Evolutionary conservation across 1,140 invertebrate species (phyloP).

Genomic region (Capitella teleta): DNA sequence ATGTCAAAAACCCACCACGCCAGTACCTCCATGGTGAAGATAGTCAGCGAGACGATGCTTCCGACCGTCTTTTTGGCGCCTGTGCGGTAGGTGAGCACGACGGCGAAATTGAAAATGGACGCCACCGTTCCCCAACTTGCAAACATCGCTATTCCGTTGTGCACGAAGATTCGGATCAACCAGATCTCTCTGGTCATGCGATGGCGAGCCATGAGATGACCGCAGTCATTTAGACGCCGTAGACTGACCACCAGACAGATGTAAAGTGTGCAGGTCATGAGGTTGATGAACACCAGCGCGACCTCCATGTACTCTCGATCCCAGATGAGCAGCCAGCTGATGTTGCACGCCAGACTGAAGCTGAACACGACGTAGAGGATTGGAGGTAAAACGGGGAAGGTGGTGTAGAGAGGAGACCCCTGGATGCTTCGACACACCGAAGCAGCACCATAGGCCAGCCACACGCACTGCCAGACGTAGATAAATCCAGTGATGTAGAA

Average conservation of each 20-base stretch:
- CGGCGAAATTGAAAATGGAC: background rate
- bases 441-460: background rate
- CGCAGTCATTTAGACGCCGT: slow-evolving; percentile 1
- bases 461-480: background rate
- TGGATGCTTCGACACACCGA: background rate
- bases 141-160: background rate
- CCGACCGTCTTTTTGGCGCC: background rate
- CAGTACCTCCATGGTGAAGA: background rate
- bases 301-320: slow-evolving; percentile 19
- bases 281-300: slow-evolving; percentile 7
- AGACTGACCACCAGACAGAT: slow-evolving; percentile 15
- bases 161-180: slow-evolving; percentile 11
- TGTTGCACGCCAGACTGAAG: slow-evolving; percentile 13
- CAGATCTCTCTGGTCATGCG: slow-evolving; percentile 10
- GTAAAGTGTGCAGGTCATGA: slow-evolving; percentile 20
- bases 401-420: background rate
- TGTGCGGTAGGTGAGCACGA: background rate
- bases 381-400: background rate
- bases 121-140: background rate
- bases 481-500: background rate
- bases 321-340: slow-evolving; percentile 28
- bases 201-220: background rate
- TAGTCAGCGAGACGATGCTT: background rate
- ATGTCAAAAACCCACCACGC: background rate
- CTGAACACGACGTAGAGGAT: slow-evolving; percentile 1